Evolutionary conservation across 2,113 vertebrate species (phyloP).

Genomic region (Ploceus nigricollis): DNA sequence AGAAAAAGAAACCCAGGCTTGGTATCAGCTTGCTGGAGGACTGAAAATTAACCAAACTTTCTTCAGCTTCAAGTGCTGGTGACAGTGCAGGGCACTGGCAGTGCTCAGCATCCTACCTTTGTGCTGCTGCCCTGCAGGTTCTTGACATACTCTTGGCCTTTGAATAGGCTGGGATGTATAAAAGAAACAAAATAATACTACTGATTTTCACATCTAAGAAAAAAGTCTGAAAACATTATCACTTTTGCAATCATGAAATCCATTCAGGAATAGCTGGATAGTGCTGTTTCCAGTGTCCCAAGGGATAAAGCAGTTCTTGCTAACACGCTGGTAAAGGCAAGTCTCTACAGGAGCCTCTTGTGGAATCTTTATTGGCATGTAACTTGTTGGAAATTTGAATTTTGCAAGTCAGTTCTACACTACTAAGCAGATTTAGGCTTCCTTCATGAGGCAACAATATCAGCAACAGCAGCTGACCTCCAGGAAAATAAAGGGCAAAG

Average conservation of each 20-base stretch:
- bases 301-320: not conserved
- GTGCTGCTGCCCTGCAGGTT: not conserved
- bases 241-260: not conserved
- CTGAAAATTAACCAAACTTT: not conserved
- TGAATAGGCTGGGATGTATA: not conserved
- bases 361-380: not conserved
- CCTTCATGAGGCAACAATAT: not conserved
- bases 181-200: not conserved
- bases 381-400: not conserved
- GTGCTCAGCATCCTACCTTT: not conserved
- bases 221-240: not conserved
- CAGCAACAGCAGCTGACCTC: not conserved
- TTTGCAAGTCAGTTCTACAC: not conserved
- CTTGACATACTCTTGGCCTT: not conserved
- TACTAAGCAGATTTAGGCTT: not conserved
- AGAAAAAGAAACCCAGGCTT: not conserved
- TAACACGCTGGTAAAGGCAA: not conserved
- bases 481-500: not conserved
- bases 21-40: not conserved
- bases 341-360: not conserved
- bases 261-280: accelerated
- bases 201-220: not conserved
- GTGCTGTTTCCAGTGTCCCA: not conserved
- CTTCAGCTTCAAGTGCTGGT: not conserved
- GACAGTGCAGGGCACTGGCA: not conserved